Base-by-base conservation (phyloP, 2,797 vertebrate species). In the Ceryle rudis region DNA sequence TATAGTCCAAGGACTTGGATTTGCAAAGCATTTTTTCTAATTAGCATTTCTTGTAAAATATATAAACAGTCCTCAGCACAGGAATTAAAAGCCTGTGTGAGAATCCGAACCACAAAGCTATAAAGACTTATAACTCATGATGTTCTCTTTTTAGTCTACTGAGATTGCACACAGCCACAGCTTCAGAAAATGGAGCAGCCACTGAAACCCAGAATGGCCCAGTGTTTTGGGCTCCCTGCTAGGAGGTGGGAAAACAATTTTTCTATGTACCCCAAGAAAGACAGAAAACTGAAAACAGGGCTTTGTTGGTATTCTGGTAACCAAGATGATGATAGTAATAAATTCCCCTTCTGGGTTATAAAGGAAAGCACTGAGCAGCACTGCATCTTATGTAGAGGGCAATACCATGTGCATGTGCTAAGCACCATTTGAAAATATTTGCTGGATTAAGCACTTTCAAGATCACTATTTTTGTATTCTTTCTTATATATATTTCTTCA, bases 31-130 rank as follows among this genome's bases (percentile, higher is more conserved):
- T 86, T 95, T 94, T 93, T 90, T 77, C 84, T 91, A 96, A 97
- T 96, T 96, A 94, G 81, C 67, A 87, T 96, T 96, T 96, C 93
- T 95, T 96, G 96, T 94, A 97, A 97, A 94, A 91, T 87, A 87
- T 85, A 96, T 91, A 95, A 97, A 93, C 86, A 71, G 64, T 90
- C 92, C 29, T 87, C 78, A 67, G 20, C 74, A 90, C 1, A 94
- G n/a, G 93, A 94, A 97, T 94, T 96, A 95, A 96, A 96, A 96
- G 85, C 41, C 83, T 93, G 84, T 92, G 95, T 89, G 89, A 94
- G 92, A 95, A 96, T 95, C 90, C 93, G 95, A 96, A 96, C 96
- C 95, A 91, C 95, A 96, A 93, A 89, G 57, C 81, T 82, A 77
- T 92, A 86, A 95, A 96, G 88, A 77, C 73, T 49, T 86, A 86